Evolutionary conservation across 2,888 invertebrate genomes (phyloP).

Genomic region (Lucinisca nassula): DNA sequence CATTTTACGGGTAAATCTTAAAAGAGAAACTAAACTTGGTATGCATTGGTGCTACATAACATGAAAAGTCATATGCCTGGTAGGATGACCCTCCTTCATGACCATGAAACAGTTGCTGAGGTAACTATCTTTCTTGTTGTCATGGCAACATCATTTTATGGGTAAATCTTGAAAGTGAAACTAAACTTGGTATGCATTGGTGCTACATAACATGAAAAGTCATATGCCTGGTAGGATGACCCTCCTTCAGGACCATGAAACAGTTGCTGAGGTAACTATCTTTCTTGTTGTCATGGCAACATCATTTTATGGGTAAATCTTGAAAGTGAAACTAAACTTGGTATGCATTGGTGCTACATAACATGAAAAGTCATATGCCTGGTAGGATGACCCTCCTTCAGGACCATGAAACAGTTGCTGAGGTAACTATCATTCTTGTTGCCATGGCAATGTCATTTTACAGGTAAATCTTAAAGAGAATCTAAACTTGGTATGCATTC

Average conservation of each 20-base stretch:
- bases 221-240: conserved; percentile 95
- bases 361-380: conserved; percentile 95
- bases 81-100: conserved; percentile 95
- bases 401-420: conserved; percentile 95
- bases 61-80: conserved; percentile 95
- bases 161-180: no score
- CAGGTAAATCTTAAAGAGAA: conserved; percentile 95
- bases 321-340: conserved; percentile 96
- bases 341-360: conserved; percentile 95
- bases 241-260: conserved; percentile 94
- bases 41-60: conserved; percentile 96
- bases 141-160: no score
- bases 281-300: no score
- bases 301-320: no score
- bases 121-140: conserved; percentile 89
- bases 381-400: conserved; percentile 95
- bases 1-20: no score
- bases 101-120: conserved; percentile 95
- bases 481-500: conserved; percentile 93
- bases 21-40: conserved; percentile 95
- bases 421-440: conserved; percentile 90
- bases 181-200: conserved; percentile 94
- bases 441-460: no score
- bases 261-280: conserved; percentile 93
- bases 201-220: conserved; percentile 97